Evolutionary conservation across 2,797 vertebrate genomes (phyloP).

Genomic region (Ataeniobius toweri): DNA sequence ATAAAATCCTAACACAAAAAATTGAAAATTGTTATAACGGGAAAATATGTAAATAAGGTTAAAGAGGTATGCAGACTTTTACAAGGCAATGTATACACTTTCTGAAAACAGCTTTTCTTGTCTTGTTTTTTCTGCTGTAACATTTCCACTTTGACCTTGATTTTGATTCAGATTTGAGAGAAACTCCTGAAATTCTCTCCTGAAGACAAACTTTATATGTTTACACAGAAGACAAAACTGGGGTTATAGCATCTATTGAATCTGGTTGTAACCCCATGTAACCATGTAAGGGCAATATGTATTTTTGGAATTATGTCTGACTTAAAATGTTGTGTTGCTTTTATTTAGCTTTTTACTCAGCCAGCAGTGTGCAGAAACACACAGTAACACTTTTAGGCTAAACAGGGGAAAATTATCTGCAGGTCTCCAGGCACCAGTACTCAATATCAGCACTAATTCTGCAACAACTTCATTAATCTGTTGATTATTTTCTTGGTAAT

Average conservation of each 20-base stretch:
- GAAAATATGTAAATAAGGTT: background rate
- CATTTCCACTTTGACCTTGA: slow-evolving; percentile 16
- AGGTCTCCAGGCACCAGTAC: background rate
- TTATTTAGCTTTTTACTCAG: background rate
- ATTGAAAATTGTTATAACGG: background rate
- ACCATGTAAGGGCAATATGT: background rate
- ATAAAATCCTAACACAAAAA: background rate
- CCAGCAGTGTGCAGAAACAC: background rate
- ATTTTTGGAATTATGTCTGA: background rate
- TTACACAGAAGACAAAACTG: background rate
- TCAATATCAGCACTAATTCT: background rate
- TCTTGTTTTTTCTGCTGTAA: slow-evolving; percentile 33
- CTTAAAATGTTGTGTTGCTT: background rate
- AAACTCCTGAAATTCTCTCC: background rate
- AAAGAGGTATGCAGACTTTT: background rate
- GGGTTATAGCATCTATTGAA: slow-evolving; percentile 20
- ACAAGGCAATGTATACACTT: slow-evolving; percentile 7
- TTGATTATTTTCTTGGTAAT: slow-evolving; percentile 10
- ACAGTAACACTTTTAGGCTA: background rate
- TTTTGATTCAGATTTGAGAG: slow-evolving; percentile 3
- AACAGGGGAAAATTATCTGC: background rate
- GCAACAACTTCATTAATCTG: slow-evolving; percentile 8
- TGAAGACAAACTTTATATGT: background rate
- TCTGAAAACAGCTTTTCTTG: slow-evolving; percentile 22
- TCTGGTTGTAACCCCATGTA: background rate